These are phyloP conservation scores for Lepisosteus osseus DNA, from an alignment of 2,113 vertebrate genomes.

Conservation along the genomic window DNA sequence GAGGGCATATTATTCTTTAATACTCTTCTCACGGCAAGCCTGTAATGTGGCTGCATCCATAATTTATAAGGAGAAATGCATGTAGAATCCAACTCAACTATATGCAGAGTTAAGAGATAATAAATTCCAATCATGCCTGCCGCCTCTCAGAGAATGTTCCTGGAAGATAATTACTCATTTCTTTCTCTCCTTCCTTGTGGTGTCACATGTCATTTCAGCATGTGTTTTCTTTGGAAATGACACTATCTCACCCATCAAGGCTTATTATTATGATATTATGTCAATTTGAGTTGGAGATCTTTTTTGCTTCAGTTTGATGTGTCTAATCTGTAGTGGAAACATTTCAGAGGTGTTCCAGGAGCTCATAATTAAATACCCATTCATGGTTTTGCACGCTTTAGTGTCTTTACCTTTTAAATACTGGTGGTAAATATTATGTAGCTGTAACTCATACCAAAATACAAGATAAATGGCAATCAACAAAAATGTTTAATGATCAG, in stretches of 20 bases:
- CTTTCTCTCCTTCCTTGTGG: background rate
- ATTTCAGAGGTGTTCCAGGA: too few species aligned
- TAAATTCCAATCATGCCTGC: slow-evolving; percentile 9
- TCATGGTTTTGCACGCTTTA: too few species aligned
- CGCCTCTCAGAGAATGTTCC: background rate
- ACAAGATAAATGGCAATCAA: too few species aligned
- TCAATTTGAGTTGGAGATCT: too few species aligned
- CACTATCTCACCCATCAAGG: background rate
- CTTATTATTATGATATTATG: background rate
- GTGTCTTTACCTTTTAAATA: too few species aligned
- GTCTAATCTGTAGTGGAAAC: too few species aligned
- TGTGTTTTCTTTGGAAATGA: background rate
- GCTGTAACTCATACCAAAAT: too few species aligned
- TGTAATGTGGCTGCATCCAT: background rate
- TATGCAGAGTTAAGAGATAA: slow-evolving; percentile 6
- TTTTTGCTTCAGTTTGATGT: too few species aligned
- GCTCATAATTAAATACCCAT: too few species aligned
- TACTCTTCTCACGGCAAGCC: background rate
- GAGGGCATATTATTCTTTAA: slow-evolving; percentile 7
- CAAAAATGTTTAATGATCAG: too few species aligned
- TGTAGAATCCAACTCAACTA: background rate
- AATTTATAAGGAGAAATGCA: slow-evolving; percentile 8
- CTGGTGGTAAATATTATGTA: too few species aligned
- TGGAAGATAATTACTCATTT: slow-evolving; percentile 1
- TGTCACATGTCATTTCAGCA: background rate